Evolutionary conservation across 2,888 invertebrate genomes (phyloP).

Genomic region (Chelonus formosanus): DNA sequence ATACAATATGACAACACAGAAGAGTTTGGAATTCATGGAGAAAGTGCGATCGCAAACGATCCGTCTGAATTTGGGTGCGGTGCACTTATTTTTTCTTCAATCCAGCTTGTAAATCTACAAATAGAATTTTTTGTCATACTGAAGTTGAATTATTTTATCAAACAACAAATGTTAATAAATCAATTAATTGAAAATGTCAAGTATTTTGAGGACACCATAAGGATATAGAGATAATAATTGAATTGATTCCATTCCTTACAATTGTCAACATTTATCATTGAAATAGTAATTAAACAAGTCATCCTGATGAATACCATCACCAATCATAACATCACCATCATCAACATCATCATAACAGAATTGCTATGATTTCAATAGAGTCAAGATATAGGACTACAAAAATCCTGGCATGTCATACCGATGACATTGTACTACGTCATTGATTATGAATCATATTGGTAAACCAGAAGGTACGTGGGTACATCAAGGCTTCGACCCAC

Average conservation of each 20-base stretch:
- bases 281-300: too few relatives aligned
- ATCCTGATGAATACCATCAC: too few relatives aligned
- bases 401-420: slow-evolving; percentile 10
- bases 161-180: too few relatives aligned
- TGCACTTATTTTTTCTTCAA: slow-evolving; percentile 19
- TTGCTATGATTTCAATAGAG: too few relatives aligned
- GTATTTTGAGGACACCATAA: too few relatives aligned
- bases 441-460: slow-evolving; percentile 43
- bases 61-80: neutral
- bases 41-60: slow-evolving; percentile 38
- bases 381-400: neutral
- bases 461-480: slow-evolving; percentile 42
- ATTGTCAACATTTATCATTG: too few relatives aligned
- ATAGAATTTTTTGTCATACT: neutral
- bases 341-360: too few relatives aligned
- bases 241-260: too few relatives aligned
- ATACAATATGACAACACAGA: slow-evolving; percentile 43
- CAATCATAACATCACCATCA: too few relatives aligned
- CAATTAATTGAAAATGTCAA: too few relatives aligned
- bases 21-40: slow-evolving; percentile 44
- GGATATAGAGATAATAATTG: too few relatives aligned
- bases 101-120: neutral
- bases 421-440: slow-evolving; percentile 44
- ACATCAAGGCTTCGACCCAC: slow-evolving; percentile 40
- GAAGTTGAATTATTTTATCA: neutral